Evolutionary conservation across 2,888 invertebrate species (phyloP).

Genomic region (Zootermopsis nevadensis): DNA sequence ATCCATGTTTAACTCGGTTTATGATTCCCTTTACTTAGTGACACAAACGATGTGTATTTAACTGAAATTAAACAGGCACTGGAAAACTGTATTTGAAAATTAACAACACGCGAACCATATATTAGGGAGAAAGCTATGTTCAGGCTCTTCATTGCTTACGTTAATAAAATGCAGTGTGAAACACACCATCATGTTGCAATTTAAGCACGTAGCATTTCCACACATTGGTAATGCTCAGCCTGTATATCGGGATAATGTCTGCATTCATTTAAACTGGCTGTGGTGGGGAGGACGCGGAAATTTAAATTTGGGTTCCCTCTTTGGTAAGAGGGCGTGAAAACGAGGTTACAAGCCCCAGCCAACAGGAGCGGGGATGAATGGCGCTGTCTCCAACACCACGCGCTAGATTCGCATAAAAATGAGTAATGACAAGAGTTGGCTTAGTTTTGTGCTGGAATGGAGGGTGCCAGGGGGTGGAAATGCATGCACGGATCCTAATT

Average conservation of each 20-base stretch:
- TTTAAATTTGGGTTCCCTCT: slow-evolving; percentile 34
- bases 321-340: slow-evolving; percentile 35
- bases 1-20: not conserved
- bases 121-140: not conserved
- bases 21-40: not conserved
- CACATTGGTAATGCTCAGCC: not conserved
- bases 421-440: slow-evolving; percentile 51
- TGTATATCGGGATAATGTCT: not conserved
- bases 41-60: not conserved
- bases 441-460: slow-evolving; percentile 38
- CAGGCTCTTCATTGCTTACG: not conserved
- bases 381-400: slow-evolving; percentile 47
- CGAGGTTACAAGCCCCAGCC: slow-evolving; percentile 30
- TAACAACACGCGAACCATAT: not conserved
- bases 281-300: slow-evolving; percentile 6
- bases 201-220: not conserved
- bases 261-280: slow-evolving; percentile 1
- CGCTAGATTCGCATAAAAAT: slow-evolving; percentile 49
- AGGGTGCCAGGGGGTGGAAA: not conserved
- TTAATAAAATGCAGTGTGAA: not conserved
- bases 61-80: not conserved
- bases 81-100: not conserved
- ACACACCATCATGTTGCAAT: not conserved
- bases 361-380: slow-evolving; percentile 32
- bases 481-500: slow-evolving; percentile 45